Base-by-base conservation (phyloP, 92 coral and sea anemone genomes). In the Isaurus tuberculatus region DNA sequence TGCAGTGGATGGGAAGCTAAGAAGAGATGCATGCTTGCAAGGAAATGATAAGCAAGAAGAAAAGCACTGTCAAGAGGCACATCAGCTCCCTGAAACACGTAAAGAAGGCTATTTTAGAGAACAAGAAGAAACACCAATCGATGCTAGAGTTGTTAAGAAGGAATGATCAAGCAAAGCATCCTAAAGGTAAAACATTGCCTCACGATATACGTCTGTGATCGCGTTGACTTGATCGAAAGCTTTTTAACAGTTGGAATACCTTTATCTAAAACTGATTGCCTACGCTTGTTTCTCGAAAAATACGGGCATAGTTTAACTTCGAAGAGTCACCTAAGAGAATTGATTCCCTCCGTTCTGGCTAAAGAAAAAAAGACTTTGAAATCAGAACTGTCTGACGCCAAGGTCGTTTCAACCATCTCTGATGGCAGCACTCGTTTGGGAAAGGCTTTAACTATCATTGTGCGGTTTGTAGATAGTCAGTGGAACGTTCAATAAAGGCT, bases 391-490 rank as follows among this genome's bases (percentile, higher is more conserved):
- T 11, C 55, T 48, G 55, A 7, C 3, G 55, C 55, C 55, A 8
- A 48, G 55, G 13, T 16, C 2, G 72, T 74, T 66, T 84, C 88
- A 53, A 66, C 70, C 72, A 74, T 85, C 57, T 85, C 77, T 85
- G 85, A 85, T 79, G 89, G 85, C 70, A 79, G 86, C 55, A 77
- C 68, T 34, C 74, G 89, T 44, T 55, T 86, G 19, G 55, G 55
- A 48, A 16, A 48, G 16, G 55, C 84, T 48, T 8, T 36, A 36
- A 8, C 42, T 3, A 8, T 36, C 8, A 36, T 36, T 36, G 42
- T 36, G 42, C 42, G 8, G 8, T 36, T 36, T 36, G 42, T 36
- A 8, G 42, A 36, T 8, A 36, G 42, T 36, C 42, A 36, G 42
- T 36, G 42, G 42, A 36, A 36, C 42, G 42, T 36, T 8, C 55